Evolutionary conservation across 1,140 invertebrate genomes (phyloP), one percentile per base, ranked within the genome.

Genomic region (Pachyrhynchus sulphureomaculatus): DNA sequence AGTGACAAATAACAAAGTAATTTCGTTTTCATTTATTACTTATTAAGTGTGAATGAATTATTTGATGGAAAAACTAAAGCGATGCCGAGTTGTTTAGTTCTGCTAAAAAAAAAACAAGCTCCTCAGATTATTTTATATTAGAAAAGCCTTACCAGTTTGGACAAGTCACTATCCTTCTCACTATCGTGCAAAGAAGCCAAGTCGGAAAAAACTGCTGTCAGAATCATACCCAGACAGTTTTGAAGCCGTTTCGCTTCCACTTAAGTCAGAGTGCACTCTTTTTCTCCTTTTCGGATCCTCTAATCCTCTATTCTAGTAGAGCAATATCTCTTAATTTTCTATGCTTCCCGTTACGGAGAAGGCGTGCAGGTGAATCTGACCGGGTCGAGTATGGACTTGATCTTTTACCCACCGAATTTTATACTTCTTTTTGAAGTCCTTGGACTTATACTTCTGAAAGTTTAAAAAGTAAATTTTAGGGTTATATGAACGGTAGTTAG

Each of bases 291-390:
- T 83, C 17, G 72, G 68, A 65, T 80, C 78, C 37, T 83, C 73
- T 15, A 83, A 67, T 60, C 82, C 80, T 41, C n/a, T n/a, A n/a
- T n/a, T 75, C 79, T 49, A 82, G 78, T 4, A 80, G 71, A 12
- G 53, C 71, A 2, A 72, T 71, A 47, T 78, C 76, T 56, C 83
- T 82, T 17, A 82, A 73, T 62, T 81, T 80, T 17, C 81, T 67
- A 29, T 84, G 79, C 68, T 86, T 88, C 0, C 85, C 85, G 69
- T 86, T 88, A 45, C 86, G 76, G 36, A 87, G 75, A 42, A 83
- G 82, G 54, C 84, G 81, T 3, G 68, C 67, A 5, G 72, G 71
- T 10, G 74, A 72, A 67, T 83, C 81, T 10, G 81, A 82, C 37
- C 82, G 72, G 68, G 81, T 83, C 20, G 78, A 79, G 59, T 82